Base-by-base conservation (phyloP, 2,888 invertebrate species). In the Willowsia nigromaculata region DNA sequence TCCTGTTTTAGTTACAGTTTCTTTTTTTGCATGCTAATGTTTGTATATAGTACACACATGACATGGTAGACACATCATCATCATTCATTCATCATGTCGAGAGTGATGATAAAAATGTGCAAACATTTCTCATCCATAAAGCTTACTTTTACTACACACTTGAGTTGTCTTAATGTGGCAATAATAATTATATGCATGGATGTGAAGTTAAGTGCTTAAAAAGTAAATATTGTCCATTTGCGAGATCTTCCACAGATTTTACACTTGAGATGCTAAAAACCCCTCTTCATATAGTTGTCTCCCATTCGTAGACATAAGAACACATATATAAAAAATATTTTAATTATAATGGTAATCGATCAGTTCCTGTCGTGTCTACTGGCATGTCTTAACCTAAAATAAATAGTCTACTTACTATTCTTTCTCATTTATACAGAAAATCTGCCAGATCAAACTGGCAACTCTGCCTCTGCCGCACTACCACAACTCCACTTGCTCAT, bases 191-290 rank as follows among this genome's bases (percentile, higher is more conserved):
- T 80, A 25, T 59, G 56, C 56, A 37, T 40, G 53, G 53, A 40
- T 0, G 25, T 0, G 40, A 33, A 1, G n/a, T 37, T 18, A 62
- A 65, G 80, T 80, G 65, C 22, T 78, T 59, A 74, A 68, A 88
- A 59, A 74, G 82, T 88, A 88, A 88, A 82, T 88, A 82, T 76
- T 88, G 88, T 76, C 82, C 88, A 82, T 87, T 76, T 47, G 59
- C 59, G 37, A 80, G 80, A 80, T 80, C 80, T 43, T 65, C n/a
- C 30, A 18, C 62, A 65, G 62, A 65, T 82, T 62, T 62, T 40
- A 71, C 43, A 71, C 71, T 40, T 71, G 2, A 40, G 25, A 62
- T 71, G 71, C 40, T 50, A 68, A 27, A 78, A 78, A 53, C 62
- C 18, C 5, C 27, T 78, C 80, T 78, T 33, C 80, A 80, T n/a